Percentiles rank a stretch among this genome's conserved stretches.
Conservation (phyloP, 2,888 invertebrate species). For the Hybos culiciformis region DNA sequence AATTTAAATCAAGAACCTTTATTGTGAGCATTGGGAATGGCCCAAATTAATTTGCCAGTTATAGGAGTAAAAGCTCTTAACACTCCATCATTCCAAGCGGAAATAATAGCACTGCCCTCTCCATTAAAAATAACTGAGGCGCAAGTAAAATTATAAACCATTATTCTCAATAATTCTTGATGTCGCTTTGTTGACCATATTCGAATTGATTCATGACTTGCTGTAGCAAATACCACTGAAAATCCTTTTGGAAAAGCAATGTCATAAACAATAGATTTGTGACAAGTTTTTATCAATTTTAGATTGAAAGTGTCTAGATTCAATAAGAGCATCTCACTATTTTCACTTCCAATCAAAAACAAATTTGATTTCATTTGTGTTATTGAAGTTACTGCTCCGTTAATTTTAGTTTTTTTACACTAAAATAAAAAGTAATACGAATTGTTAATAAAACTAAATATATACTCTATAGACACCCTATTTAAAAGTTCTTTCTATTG, state of each 20-base stretch:
- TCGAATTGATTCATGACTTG: constrained; percentile 69
- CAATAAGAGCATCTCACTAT: constrained; percentile 70
- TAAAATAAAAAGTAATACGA: constrained; percentile 23
- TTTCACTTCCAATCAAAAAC: constrained; percentile 60
- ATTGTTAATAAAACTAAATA: neutral
- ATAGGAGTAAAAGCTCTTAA: constrained; percentile 72
- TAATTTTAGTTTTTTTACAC: constrained; percentile 44
- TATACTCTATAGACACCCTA: no score
- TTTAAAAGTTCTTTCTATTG: no score
- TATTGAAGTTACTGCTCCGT: constrained; percentile 61
- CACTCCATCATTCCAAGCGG: constrained; percentile 74
- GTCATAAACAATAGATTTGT: constrained; percentile 64
- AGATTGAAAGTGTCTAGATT: constrained; percentile 51
- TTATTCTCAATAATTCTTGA: constrained; percentile 69
- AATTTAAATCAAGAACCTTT: constrained; percentile 45
- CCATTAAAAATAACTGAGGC: constrained; percentile 60
- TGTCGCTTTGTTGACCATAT: constrained; percentile 68
- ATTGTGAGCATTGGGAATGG: constrained; percentile 77
- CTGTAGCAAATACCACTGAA: constrained; percentile 77
- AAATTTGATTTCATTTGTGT: constrained; percentile 43
- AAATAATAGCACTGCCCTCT: constrained; percentile 68
- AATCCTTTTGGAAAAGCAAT: constrained; percentile 68
- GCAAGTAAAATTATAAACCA: constrained; percentile 78
- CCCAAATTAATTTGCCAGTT: constrained; percentile 65
- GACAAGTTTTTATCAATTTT: constrained; percentile 66